Base-by-base conservation (phyloP, 2,113 vertebrate species). In the Spheniscus mendiculus region DNA sequence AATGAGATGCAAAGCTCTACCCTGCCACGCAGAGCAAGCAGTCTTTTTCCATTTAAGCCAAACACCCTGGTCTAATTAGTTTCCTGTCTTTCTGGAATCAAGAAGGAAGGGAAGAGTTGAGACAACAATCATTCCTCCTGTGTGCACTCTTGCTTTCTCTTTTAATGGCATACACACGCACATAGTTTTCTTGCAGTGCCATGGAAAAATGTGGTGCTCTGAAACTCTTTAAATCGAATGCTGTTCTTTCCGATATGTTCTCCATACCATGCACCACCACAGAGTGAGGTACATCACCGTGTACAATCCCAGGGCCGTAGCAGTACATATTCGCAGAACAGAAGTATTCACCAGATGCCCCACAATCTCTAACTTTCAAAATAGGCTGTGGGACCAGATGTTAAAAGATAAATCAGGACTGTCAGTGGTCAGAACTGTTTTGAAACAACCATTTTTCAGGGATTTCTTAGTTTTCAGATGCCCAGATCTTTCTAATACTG, bases 241-340 rank as follows among this genome's bases (percentile, higher is more conserved):
- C 3, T 89, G 3, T 23, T 55, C 22, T 47, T 59, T 72, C 17
- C 8, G 2, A 4, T 38, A 17, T 17, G 42, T 42, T 81, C 10
- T 55, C 47, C 40, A 34, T 27, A 53, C 21, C 10, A n/a, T 1
- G 0, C 36, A 83, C 8, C 17, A 30, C 20, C 40, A 38, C 15
- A 6, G 50, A 58, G 8, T 50, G 47, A 63, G 19, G 5, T 17
- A 30, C 26, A 25, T 19, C 10, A 5, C 6, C 0, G 0, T 11
- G 4, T 49, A 17, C 10, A 49, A 4, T 49, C 21, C n/a, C 18
- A 34, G 14, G 11, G 6, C 34, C 2, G 2, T n/a, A 47, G 3
- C 3, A 36, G 4, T 63, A 53, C 2, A 4, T 40, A 52, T 26
- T 65, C 2, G 1, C 34, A 56, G 38, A 42, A 38, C 5, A 52